These are phyloP conservation scores for Chlorops oryzae DNA, from an alignment of 1,140 invertebrate species.

Conservation along the genomic window DNA sequence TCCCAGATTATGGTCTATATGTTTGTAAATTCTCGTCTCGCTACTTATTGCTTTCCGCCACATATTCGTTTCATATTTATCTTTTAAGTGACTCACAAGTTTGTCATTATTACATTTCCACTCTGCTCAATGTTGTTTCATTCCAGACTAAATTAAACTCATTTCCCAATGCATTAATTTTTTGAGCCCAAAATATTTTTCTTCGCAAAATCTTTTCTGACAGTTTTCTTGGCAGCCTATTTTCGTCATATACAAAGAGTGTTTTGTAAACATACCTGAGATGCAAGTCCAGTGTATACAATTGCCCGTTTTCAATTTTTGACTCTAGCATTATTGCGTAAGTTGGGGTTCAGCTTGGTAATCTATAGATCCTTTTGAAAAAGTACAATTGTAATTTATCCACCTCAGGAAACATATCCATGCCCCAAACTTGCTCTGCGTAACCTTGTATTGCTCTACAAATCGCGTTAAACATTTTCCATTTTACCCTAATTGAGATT, in stretches of 20 bases:
- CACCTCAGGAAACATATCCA: neutral
- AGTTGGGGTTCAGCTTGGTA: neutral
- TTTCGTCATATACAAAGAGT: neutral
- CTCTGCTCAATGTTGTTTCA: too few relatives aligned
- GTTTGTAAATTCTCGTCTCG: too few relatives aligned
- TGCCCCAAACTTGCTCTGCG: neutral
- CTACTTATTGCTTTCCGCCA: too few relatives aligned
- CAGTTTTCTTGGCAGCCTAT: neutral
- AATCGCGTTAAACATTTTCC: neutral
- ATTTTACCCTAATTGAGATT: neutral
- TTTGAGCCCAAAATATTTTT: neutral
- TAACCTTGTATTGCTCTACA: neutral
- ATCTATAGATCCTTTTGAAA: neutral
- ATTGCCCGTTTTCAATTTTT: neutral
- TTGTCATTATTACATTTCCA: too few relatives aligned
- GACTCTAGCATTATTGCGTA: neutral
- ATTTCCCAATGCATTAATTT: neutral
- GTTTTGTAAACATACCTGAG: neutral
- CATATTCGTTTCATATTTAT: too few relatives aligned
- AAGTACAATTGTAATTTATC: neutral
- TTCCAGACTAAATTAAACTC: too few relatives aligned
- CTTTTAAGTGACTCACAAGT: too few relatives aligned
- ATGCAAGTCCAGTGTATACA: neutral
- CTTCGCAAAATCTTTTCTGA: neutral
- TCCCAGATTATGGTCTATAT: too few relatives aligned